Evolutionary conservation across 2,888 invertebrate genomes (phyloP).

Genomic region (Sabatieria punctata): DNA sequence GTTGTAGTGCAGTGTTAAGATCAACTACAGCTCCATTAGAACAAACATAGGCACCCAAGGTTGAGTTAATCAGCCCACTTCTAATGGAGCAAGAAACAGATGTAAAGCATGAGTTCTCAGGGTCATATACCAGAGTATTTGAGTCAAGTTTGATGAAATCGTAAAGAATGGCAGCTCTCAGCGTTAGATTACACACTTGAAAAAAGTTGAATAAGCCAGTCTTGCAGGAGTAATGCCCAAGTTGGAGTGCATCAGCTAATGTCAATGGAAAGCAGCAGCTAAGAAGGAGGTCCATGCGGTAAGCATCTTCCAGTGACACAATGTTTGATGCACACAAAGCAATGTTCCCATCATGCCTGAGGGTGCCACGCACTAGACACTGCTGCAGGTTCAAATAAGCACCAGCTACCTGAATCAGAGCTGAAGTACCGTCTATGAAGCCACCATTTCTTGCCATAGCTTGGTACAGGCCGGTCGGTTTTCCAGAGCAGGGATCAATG

Average conservation of each 20-base stretch:
- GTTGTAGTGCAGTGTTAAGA: background rate
- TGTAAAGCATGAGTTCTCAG: no score
- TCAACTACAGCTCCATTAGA: background rate
- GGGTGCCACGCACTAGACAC: no score
- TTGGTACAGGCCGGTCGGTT: background rate
- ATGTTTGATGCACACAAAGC: background rate
- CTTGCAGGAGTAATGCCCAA: background rate
- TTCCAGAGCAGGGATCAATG: conserved; percentile 55
- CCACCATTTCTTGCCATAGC: background rate
- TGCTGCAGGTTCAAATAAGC: no score
- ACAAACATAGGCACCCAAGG: no score
- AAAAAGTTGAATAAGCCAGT: background rate
- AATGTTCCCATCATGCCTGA: background rate
- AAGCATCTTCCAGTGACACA: conserved; percentile 1
- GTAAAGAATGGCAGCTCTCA: no score
- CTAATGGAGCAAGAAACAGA: no score
- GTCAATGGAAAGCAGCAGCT: background rate
- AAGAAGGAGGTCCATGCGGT: background rate
- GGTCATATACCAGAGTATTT: no score
- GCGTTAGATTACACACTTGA: no score
- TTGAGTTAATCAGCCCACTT: no score
- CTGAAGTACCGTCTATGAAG: background rate
- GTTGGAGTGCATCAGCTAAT: background rate
- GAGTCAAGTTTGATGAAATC: no score
- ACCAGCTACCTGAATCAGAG: no score